A percentile compares a stretch with the other conserved stretches of the same genome.
Evolutionary conservation across 2,888 invertebrate genomes (phyloP).

Genomic region (Arrhopalites spinosus): DNA sequence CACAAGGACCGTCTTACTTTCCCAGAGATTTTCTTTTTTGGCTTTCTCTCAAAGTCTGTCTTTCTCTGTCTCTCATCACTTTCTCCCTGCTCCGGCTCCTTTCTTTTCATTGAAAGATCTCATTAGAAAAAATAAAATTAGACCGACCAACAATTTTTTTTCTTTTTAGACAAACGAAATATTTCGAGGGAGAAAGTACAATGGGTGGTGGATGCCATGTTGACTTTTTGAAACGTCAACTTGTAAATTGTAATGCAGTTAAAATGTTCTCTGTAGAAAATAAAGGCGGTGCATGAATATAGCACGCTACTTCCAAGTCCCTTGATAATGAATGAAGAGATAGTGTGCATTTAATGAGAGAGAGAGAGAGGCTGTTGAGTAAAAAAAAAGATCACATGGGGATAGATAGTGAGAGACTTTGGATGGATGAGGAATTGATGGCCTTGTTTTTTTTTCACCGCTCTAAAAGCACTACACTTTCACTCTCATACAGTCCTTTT

Average conservation of each 20-base stretch:
- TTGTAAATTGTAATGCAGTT: not conserved
- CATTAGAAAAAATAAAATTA: too few species aligned
- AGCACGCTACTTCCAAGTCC: not conserved
- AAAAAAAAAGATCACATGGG: not conserved
- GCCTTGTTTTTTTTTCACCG: not conserved
- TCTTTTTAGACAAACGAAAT: too few species aligned
- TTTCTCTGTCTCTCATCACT: too few species aligned
- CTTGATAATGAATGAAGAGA: not conserved
- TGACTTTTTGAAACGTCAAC: not conserved
- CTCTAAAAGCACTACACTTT: not conserved
- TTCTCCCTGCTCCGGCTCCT: too few species aligned
- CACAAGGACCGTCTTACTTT: too few species aligned
- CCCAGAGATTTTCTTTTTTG: too few species aligned
- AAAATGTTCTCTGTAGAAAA: too few species aligned
- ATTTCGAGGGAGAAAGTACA: too few species aligned
- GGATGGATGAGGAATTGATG: conserved; percentile 2
- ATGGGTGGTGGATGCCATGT: not conserved
- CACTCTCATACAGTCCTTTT: not conserved
- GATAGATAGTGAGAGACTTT: too few species aligned
- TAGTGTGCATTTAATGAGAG: not conserved
- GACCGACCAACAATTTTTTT: too few species aligned
- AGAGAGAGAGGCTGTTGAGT: not conserved
- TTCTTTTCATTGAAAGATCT: too few species aligned
- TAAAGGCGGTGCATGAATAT: not conserved
- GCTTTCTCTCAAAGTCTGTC: too few species aligned